Evolutionary conservation across 2,113 vertebrate species (phyloP), one percentile per base, ranked within the genome.

Genomic region (Anser brachyrhynchus): DNA sequence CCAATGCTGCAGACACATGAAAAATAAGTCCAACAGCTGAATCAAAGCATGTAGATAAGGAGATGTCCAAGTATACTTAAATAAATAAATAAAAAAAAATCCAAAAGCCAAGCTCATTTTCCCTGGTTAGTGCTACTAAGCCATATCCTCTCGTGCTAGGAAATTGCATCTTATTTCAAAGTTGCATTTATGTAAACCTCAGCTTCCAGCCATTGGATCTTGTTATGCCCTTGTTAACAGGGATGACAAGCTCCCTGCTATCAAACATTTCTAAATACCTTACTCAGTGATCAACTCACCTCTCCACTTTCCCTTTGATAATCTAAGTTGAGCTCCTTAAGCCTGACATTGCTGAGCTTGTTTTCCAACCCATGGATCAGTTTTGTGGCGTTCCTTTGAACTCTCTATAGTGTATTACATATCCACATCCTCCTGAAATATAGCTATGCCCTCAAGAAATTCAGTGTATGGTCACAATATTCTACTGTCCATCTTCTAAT

Each of bases 301-400:
- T 92, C 74, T 87, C 52, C 66, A 19, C 57, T 78, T 85, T 89
- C 37, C 12, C 73, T 95, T 94, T 94, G 87, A 92, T 89, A 94
- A 87, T 81, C 59, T 55, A 85, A 81, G 41, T 59, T 84, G 65
- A 95, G 52, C 43, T 94, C 66, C 84, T 96, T 87, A 89, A 95
- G 46, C 19, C 46, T 78, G 65, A 22, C 72, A 55, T 61, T 0
- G 1, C n/a, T 67, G 43, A 75, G 14, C 46, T 87, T 89, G 52
- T 84, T 94, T 89, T 89, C 61, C 74, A 92, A 21, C 37, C 25
- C 25, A 4, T 17, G 65, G 77, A 89, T 84, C 41, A 28, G 58
- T 77, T 95, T 71, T 62, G 61, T 59, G 80, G 44, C 52, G 66
- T 33, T 71, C 46, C 65, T 89, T 91, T 87, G 76, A 89, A 44